phyloP scores from a whole-genome alignment of 2,888 invertebrate genomes.

The Drosophila pseudotakahashii region DNA sequence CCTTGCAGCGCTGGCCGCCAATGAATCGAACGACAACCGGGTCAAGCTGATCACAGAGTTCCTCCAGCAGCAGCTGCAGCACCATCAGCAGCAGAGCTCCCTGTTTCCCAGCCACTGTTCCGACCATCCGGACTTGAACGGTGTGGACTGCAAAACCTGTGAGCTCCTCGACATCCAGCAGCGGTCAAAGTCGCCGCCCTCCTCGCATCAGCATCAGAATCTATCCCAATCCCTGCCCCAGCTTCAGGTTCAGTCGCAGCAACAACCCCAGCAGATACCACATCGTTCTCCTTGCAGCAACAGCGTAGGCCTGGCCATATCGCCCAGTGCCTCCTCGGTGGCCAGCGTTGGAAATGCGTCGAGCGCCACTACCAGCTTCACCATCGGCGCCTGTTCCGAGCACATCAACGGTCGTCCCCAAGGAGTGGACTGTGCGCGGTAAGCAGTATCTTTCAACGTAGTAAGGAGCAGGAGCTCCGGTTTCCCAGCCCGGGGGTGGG shows the following conservation, averaged over 20 bases:
- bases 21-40: conserved; percentile 66
- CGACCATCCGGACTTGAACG: conserved; percentile 82
- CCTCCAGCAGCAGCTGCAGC: conserved; percentile 81
- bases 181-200: conserved; percentile 65
- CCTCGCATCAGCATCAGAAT: conserved; percentile 19
- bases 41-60: conserved; percentile 83
- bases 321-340: conserved; percentile 66
- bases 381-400: conserved; percentile 96
- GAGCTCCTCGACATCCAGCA: conserved; percentile 81
- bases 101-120: conserved; percentile 74
- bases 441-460: conserved; percentile 51
- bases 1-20: conserved; percentile 73
- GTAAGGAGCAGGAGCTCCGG: background rate
- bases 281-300: conserved; percentile 61
- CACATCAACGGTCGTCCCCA: conserved; percentile 97
- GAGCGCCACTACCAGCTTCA: conserved; percentile 85
- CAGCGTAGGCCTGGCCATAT: conserved; percentile 52
- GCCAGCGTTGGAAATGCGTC: conserved; percentile 56
- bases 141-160: conserved; percentile 83
- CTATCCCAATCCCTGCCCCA: conserved; percentile 22
- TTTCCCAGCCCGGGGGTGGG: background rate
- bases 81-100: conserved; percentile 59
- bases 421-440: conserved; percentile 94
- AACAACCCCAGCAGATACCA: conserved; percentile 44
- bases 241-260: conserved; percentile 42